Conservation (phyloP, 2,888 invertebrate genomes). For the Drosophila nr. medialis region DNA sequence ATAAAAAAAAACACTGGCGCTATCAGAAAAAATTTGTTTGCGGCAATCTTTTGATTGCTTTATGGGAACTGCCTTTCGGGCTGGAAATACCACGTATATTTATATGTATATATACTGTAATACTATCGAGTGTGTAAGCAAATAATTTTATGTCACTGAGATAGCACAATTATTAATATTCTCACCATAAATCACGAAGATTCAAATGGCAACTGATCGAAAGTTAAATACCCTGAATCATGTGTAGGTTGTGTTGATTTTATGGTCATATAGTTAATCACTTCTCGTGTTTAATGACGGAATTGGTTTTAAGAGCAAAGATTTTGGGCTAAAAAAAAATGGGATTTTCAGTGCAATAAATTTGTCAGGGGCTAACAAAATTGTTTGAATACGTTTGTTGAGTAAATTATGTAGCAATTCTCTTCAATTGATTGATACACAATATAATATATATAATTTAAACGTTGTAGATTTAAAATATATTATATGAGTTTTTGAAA, state of each 20-base stretch:
- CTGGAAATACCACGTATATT: conserved; percentile 18
- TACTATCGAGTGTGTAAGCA: not conserved
- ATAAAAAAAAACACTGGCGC: conserved; percentile 22
- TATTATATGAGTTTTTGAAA: not conserved
- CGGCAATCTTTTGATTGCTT: conserved; percentile 44
- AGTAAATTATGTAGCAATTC: not conserved
- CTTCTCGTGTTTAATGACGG: not conserved
- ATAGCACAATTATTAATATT: conserved; percentile 8
- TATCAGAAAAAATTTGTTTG: conserved; percentile 39
- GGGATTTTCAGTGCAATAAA: not conserved
- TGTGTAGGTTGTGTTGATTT: not conserved
- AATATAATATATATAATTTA: not conserved
- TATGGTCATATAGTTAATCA: not conserved
- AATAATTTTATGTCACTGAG: conserved; percentile 3
- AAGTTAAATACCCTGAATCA: not conserved
- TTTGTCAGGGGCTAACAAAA: not conserved
- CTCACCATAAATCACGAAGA: not conserved
- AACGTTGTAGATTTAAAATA: not conserved
- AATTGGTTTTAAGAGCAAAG: not conserved
- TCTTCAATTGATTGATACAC: not conserved
- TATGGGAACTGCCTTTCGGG: conserved; percentile 1
- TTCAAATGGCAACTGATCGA: not conserved
- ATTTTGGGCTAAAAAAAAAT: not conserved
- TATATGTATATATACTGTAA: not conserved
- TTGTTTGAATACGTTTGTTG: not conserved